A percentile compares a stretch with the other conserved stretches of the same genome.
These are phyloP conservation scores for Cricetomys ansorgei DNA, from an alignment of 2,113 vertebrate species.

Conservation along the genomic window DNA sequence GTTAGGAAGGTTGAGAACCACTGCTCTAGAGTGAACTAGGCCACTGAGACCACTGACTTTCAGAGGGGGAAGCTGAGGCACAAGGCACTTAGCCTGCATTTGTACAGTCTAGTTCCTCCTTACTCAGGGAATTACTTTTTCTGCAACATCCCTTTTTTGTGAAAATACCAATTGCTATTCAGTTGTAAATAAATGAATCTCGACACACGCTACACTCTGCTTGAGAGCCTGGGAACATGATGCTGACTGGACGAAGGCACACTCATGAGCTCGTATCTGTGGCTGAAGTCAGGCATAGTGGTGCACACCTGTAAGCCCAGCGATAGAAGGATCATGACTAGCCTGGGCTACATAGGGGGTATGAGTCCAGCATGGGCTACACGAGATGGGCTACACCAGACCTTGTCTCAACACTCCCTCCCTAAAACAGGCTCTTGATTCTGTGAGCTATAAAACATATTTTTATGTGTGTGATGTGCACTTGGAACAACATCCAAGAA, in stretches of 20 bases:
- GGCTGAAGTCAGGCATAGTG: neutral
- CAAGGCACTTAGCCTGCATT: neutral
- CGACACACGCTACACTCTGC: too few relatives aligned
- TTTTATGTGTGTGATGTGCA: too few relatives aligned
- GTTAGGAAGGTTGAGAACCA: too few relatives aligned
- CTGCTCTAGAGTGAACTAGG: neutral
- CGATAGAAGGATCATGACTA: neutral
- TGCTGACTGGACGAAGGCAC: neutral
- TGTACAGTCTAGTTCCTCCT: neutral
- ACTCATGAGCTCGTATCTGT: neutral
- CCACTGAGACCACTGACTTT: neutral
- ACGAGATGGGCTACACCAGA: too few relatives aligned
- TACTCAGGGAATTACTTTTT: neutral
- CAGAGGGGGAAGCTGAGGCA: neutral
- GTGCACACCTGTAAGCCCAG: neutral
- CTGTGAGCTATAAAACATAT: neutral
- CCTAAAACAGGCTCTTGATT: neutral
- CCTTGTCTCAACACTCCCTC: neutral
- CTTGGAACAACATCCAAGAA: too few relatives aligned
- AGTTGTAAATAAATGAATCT: neutral
- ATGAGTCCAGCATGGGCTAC: neutral
- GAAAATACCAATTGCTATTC: neutral
- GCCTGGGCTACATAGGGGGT: too few relatives aligned
- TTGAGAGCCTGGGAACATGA: neutral
- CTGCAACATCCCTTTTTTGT: neutral